Conservation (phyloP, 2,888 invertebrate genomes). For the Rhamnusium bicolor region DNA sequence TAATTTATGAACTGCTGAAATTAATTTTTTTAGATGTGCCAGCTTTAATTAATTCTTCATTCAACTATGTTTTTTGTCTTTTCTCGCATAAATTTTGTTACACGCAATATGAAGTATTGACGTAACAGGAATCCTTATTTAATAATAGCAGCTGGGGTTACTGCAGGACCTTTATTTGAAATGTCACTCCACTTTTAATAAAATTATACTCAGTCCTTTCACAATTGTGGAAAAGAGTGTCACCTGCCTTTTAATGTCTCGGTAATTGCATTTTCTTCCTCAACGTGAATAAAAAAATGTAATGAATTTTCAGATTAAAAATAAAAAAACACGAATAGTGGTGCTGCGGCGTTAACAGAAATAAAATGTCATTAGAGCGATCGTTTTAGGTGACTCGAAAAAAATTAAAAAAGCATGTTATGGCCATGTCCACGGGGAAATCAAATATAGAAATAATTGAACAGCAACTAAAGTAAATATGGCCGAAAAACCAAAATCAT, state of each 20-base stretch:
- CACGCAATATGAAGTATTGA: not conserved
- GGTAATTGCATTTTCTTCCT: not conserved
- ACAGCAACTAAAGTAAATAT: no score
- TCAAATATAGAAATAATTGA: no score
- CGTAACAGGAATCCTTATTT: not conserved
- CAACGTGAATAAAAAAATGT: not conserved
- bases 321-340: not conserved
- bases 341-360: no score
- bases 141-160: not conserved
- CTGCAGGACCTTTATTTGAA: conserved; percentile 1
- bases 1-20: conserved; percentile 35
- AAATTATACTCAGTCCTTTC: not conserved
- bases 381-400: no score
- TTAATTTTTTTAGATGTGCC: conserved; percentile 23
- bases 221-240: not conserved
- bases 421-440: no score
- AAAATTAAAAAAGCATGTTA: no score
- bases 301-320: not conserved
- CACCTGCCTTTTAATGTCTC: not conserved
- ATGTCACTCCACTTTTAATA: not conserved
- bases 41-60: conserved; percentile 8
- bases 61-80: no score
- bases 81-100: conserved; percentile 1
- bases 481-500: no score
- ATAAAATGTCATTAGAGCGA: no score